phyloP scores from a whole-genome alignment of 1,140 invertebrate genomes.

The Zaprionus kolodkinae region DNA sequence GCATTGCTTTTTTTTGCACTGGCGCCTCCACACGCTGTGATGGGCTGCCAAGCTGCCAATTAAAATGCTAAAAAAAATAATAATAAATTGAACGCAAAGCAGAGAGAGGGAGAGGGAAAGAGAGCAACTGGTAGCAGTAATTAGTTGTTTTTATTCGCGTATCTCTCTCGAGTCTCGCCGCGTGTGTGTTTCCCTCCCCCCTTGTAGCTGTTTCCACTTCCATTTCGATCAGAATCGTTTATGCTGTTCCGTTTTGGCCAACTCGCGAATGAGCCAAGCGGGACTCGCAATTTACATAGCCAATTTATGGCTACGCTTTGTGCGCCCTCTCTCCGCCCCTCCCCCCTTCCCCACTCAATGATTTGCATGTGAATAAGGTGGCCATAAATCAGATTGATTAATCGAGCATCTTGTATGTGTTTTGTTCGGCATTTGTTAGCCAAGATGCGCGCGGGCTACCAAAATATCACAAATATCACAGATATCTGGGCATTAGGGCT shows the following conservation, averaged over 20 bases:
- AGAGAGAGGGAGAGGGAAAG: neutral
- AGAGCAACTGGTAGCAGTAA: conserved; percentile 25
- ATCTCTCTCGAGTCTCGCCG: neutral
- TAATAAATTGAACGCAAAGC: neutral
- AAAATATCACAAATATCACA: conserved; percentile 29
- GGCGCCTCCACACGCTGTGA: conserved; percentile 41
- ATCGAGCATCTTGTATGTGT: conserved; percentile 58
- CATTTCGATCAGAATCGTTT: conserved; percentile 18
- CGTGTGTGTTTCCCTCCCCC: neutral
- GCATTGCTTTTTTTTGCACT: conserved; percentile 23
- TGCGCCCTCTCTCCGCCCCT: conserved; percentile 7
- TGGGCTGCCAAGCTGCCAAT: conserved; percentile 27
- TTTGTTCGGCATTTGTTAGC: conserved; percentile 55
- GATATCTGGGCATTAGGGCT: conserved; percentile 32
- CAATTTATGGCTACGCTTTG: conserved; percentile 36
- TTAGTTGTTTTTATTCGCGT: conserved; percentile 17
- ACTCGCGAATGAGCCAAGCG: conserved; percentile 19
- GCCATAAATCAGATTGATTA: conserved; percentile 72
- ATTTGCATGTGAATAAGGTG: conserved; percentile 48
- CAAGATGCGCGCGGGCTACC: conserved; percentile 42
- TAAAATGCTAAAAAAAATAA: conserved; percentile 30
- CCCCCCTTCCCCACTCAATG: neutral
- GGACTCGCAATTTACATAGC: conserved; percentile 22
- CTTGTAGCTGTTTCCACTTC: neutral
- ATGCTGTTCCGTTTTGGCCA: conserved; percentile 14